These are phyloP conservation scores for Chymomyza amoena DNA, from an alignment of 2,888 invertebrate species.

Conservation along the genomic window DNA sequence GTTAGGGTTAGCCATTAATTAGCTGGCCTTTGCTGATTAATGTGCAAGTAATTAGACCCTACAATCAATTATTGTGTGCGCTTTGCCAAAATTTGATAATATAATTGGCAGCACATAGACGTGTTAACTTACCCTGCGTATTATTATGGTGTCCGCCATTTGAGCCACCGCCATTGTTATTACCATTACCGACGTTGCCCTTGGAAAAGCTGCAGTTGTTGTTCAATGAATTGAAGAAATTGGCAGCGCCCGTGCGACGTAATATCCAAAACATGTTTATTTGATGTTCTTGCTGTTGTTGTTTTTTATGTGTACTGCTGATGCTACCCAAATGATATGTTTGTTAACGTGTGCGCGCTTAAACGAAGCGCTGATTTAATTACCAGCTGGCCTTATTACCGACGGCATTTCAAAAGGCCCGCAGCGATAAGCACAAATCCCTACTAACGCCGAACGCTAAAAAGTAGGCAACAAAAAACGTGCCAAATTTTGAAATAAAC, in stretches of 20 bases:
- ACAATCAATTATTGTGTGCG: slow-evolving; percentile 39
- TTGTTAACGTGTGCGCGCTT: slow-evolving; percentile 8
- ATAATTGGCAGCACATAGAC: not conserved
- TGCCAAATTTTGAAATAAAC: not conserved
- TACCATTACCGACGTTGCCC: slow-evolving; percentile 50
- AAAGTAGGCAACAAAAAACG: slow-evolving; percentile 20
- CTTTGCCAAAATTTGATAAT: not conserved
- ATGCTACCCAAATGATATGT: slow-evolving; percentile 31
- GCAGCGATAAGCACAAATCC: slow-evolving; percentile 11
- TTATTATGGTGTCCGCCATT: not conserved
- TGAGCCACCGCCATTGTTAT: slow-evolving; percentile 51
- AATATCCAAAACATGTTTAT: slow-evolving; percentile 69
- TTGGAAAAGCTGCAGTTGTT: slow-evolving; percentile 69
- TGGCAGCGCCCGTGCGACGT: slow-evolving; percentile 68
- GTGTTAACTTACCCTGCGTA: slow-evolving; percentile 54
- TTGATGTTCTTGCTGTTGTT: slow-evolving; percentile 12
- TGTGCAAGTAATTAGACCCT: slow-evolving; percentile 39
- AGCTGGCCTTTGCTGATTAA: slow-evolving; percentile 28
- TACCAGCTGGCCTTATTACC: slow-evolving; percentile 24
- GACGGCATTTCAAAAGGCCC: slow-evolving; percentile 60
- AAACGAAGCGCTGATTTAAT: slow-evolving; percentile 27
- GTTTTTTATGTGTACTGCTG: not conserved
- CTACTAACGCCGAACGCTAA: not conserved
- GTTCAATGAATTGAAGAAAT: slow-evolving; percentile 71
- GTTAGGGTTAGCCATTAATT: not conserved